Conservation (phyloP, 2,113 vertebrate species). For the Calidris pygmaea region DNA sequence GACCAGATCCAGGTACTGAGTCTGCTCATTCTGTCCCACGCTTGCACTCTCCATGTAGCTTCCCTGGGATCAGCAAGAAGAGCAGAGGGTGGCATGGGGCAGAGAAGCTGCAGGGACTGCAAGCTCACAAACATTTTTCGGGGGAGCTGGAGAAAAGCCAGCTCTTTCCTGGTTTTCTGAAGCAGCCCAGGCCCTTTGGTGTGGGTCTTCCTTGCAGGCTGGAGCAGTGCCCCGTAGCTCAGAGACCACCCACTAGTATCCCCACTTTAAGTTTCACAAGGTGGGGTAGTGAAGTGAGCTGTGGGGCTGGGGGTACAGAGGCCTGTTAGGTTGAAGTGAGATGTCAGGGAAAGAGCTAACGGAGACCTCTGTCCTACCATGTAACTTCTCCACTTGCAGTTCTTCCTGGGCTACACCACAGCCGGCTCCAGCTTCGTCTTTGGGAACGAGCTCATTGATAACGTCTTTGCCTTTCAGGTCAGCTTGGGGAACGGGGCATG, state of each 20-base stretch:
- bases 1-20: conserved; percentile 86
- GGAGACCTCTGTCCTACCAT: neutral
- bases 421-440: conserved; percentile 90
- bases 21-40: neutral
- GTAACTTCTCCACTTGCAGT: conserved; percentile 64
- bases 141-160: neutral
- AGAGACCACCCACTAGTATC: neutral
- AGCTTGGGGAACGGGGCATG: conserved; percentile 16
- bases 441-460: conserved; percentile 76
- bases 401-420: conserved; percentile 87
- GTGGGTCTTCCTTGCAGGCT: neutral
- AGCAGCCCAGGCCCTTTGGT: neutral
- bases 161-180: neutral
- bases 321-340: neutral
- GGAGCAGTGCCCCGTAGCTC: neutral
- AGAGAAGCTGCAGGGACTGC: neutral
- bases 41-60: neutral
- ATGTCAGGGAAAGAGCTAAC: neutral
- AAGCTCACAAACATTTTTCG: neutral
- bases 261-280: neutral
- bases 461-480: conserved; percentile 92
- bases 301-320: neutral
- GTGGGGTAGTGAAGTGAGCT: neutral
- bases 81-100: neutral
- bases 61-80: neutral